Conservation (phyloP, 2,888 invertebrate genomes). For the Ormyrus nitidulus region DNA sequence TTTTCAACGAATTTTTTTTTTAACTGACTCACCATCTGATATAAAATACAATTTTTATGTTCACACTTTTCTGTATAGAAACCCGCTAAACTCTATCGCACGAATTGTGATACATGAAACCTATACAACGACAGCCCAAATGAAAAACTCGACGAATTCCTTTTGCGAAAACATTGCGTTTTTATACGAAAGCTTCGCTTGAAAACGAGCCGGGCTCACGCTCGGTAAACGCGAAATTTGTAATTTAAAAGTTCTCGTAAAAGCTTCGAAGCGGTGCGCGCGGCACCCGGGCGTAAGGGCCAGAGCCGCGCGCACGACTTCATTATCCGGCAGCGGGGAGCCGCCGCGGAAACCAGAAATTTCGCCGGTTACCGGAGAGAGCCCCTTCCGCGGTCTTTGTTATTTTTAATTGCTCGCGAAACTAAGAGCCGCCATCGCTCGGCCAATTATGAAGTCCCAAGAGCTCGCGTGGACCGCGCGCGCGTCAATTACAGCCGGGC, state of each 20-base stretch:
- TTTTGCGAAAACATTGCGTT: too few species aligned
- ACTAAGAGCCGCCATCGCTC: background rate
- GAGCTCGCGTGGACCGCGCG: background rate
- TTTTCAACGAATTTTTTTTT: too few species aligned
- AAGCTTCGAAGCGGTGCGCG: background rate
- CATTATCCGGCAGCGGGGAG: background rate
- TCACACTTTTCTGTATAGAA: too few species aligned
- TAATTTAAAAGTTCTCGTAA: conserved; percentile 7
- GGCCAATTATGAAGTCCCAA: conserved; percentile 13
- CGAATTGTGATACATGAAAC: too few species aligned
- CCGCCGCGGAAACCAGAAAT: background rate
- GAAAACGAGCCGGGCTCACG: too few species aligned
- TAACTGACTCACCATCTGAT: too few species aligned
- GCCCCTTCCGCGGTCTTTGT: conserved; percentile 10
- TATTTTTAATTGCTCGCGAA: conserved; percentile 16
- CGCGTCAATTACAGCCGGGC: conserved; percentile 18
- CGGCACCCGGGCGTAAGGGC: too few species aligned
- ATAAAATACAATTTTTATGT: too few species aligned
- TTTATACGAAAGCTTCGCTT: too few species aligned
- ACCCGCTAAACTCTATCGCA: too few species aligned
- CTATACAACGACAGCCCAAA: too few species aligned
- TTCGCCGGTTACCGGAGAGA: conserved; percentile 21
- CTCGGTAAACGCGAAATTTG: background rate
- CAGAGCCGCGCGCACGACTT: background rate
- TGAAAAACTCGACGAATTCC: too few species aligned